Conservation (phyloP, 2,888 invertebrate species). For the Cephus pygmeus region DNA sequence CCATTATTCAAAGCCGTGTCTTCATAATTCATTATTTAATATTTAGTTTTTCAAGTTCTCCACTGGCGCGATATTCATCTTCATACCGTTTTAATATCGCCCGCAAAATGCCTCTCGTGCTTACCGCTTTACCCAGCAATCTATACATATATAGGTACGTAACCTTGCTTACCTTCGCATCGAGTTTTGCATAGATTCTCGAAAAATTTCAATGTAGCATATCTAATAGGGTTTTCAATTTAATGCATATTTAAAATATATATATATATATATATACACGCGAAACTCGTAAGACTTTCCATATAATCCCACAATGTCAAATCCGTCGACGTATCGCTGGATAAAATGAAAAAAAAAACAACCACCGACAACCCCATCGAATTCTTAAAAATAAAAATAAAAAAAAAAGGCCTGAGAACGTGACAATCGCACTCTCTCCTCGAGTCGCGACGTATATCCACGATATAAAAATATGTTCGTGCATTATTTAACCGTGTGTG, state of each 20-base stretch:
- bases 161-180: neutral
- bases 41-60: slow-evolving; percentile 45
- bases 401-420: neutral
- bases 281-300: neutral
- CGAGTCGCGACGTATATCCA: slow-evolving; percentile 8
- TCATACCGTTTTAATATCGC: slow-evolving; percentile 54
- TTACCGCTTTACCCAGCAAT: slow-evolving; percentile 18
- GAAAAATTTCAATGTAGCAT: neutral
- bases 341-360: neutral
- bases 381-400: neutral
- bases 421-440: slow-evolving; percentile 24
- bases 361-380: neutral
- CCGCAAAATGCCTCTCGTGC: slow-evolving; percentile 35
- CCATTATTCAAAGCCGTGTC: slow-evolving; percentile 24
- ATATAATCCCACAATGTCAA: neutral
- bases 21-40: slow-evolving; percentile 44
- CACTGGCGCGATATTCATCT: slow-evolving; percentile 47
- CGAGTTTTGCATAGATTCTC: neutral
- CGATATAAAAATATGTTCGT: slow-evolving; percentile 57
- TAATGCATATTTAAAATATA: neutral
- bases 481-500: slow-evolving; percentile 51
- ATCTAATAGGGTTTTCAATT: too few relatives aligned
- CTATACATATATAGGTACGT: neutral
- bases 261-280: too few relatives aligned
- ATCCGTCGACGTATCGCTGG: neutral